These are phyloP conservation scores for Catocala sponsa DNA, from an alignment of 2,888 invertebrate species.

Conservation along the genomic window DNA sequence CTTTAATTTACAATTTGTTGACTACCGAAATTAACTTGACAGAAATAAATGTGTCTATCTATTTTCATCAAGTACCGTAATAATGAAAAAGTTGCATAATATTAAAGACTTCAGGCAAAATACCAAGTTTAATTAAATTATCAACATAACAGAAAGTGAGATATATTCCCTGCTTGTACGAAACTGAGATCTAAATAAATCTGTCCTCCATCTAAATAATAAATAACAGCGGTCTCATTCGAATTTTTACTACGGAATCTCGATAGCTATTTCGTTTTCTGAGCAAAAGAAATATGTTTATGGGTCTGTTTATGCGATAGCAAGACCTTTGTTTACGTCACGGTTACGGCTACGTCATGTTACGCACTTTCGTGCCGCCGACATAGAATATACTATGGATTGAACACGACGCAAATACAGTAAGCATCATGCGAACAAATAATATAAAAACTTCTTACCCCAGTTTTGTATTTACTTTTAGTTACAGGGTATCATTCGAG, in stretches of 20 bases:
- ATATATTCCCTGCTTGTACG: constrained; percentile 25
- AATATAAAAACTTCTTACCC: constrained; percentile 18
- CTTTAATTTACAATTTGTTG: constrained; percentile 20
- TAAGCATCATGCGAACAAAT: constrained; percentile 27
- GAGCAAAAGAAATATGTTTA: constrained; percentile 55
- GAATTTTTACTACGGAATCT: constrained; percentile 52
- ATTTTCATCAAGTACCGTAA: constrained; percentile 3
- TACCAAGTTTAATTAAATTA: constrained; percentile 26
- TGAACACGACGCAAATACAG: constrained; percentile 22
- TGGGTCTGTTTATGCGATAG: constrained; percentile 52
- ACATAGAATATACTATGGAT: constrained; percentile 27
- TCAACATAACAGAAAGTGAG: constrained; percentile 6
- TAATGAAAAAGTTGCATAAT: constrained; percentile 8
- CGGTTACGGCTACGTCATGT: constrained; percentile 40
- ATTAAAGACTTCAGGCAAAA: constrained; percentile 5
- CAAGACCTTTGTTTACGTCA: constrained; percentile 51
- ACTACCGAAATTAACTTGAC: constrained; percentile 12
- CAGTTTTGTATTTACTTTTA: constrained; percentile 24
- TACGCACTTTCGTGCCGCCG: constrained; percentile 26
- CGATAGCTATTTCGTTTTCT: constrained; percentile 51
- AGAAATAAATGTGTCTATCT: constrained; percentile 14
- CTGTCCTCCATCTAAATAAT: constrained; percentile 47
- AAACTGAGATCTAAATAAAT: constrained; percentile 48
- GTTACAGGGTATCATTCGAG: constrained; percentile 25
- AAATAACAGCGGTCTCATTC: constrained; percentile 53